Evolutionary conservation across 2,888 invertebrate species (phyloP).

Genomic region (Hartigia nigra): DNA sequence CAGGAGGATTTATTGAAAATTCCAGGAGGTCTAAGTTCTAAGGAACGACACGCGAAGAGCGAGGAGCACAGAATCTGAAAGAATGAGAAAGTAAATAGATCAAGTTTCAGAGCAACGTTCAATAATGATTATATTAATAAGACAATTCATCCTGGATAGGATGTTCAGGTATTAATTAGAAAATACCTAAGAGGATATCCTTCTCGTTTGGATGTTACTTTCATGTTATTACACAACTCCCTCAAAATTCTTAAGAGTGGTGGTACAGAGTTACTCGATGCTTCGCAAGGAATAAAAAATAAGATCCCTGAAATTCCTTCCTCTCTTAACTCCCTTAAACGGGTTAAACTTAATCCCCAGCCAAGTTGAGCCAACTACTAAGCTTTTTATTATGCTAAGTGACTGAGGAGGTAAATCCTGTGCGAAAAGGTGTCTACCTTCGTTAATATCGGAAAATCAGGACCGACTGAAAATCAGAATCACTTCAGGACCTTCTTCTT

Average conservation of each 20-base stretch:
- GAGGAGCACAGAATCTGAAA: background rate
- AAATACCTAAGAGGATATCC: conserved; percentile 44
- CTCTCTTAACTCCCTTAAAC: conserved; percentile 43
- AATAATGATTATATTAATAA: conserved; percentile 46
- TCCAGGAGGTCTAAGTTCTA: background rate
- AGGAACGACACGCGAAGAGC: background rate
- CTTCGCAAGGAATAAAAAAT: conserved; percentile 45
- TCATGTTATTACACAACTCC: background rate
- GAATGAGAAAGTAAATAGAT: background rate
- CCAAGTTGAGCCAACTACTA: conserved; percentile 50
- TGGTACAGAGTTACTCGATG: conserved; percentile 20
- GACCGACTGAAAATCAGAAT: no score
- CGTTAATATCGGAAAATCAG: conserved; percentile 1
- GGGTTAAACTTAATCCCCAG: conserved; percentile 51
- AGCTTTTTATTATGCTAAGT: conserved; percentile 48
- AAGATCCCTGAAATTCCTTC: conserved; percentile 49
- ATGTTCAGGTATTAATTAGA: conserved; percentile 49
- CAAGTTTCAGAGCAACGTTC: background rate
- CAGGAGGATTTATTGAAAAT: background rate
- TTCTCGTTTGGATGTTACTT: background rate
- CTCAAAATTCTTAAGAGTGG: background rate
- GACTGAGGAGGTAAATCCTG: background rate
- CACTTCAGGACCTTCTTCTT: background rate
- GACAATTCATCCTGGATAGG: conserved; percentile 36
- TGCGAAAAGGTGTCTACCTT: background rate